These are phyloP conservation scores for Tuta absoluta DNA, from an alignment of 2,888 invertebrate genomes.

Conservation along the genomic window DNA sequence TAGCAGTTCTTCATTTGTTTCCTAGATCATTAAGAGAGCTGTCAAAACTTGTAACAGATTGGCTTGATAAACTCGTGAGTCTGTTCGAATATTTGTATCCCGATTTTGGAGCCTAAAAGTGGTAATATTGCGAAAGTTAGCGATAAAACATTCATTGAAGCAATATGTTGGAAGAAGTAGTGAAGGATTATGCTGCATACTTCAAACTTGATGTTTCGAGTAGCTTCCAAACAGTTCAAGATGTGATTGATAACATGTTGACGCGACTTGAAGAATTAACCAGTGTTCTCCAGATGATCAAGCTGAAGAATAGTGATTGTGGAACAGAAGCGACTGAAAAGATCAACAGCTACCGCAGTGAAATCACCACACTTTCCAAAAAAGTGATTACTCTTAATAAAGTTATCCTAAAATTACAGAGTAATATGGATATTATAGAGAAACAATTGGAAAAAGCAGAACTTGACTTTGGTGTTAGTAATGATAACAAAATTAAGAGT, in stretches of 20 bases:
- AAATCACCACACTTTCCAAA: slow-evolving; percentile 76
- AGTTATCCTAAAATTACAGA: slow-evolving; percentile 75
- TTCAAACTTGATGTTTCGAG: slow-evolving; percentile 77
- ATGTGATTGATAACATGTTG: slow-evolving; percentile 84
- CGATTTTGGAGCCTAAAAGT: slow-evolving; percentile 62
- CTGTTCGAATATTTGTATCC: slow-evolving; percentile 72
- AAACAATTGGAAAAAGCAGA: slow-evolving; percentile 83
- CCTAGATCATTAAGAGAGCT: slow-evolving; percentile 61
- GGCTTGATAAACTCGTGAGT: slow-evolving; percentile 61
- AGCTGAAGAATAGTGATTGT: slow-evolving; percentile 72
- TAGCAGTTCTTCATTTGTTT: slow-evolving; percentile 39
- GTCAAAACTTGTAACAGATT: slow-evolving; percentile 64
- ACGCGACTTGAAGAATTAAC: slow-evolving; percentile 84
- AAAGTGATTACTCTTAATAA: slow-evolving; percentile 79
- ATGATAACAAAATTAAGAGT: slow-evolving; percentile 81
- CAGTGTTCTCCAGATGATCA: slow-evolving; percentile 82
- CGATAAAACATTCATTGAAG: slow-evolving; percentile 6
- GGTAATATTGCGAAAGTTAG: slow-evolving; percentile 22
- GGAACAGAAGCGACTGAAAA: slow-evolving; percentile 74
- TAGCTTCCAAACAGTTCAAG: slow-evolving; percentile 82
- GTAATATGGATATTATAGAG: slow-evolving; percentile 80
- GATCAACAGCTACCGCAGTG: slow-evolving; percentile 74
- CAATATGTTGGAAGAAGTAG: slow-evolving; percentile 76
- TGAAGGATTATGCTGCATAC: slow-evolving; percentile 79
- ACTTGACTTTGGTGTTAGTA: slow-evolving; percentile 77